These are phyloP conservation scores for Columba janthina DNA, from an alignment of 2,113 vertebrate genomes.

Conservation along the genomic window DNA sequence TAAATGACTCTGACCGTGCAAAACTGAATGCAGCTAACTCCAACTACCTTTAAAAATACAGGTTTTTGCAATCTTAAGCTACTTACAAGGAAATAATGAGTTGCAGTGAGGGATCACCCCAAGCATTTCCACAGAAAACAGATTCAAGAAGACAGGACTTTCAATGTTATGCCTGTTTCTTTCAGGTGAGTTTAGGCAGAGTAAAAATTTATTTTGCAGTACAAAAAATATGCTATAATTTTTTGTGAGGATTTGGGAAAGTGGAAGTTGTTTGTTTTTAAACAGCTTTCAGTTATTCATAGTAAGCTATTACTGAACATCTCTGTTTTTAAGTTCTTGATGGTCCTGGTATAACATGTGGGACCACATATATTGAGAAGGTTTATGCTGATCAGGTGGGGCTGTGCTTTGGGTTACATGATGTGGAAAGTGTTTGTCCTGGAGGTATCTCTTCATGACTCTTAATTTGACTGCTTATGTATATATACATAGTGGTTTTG, in stretches of 20 bases:
- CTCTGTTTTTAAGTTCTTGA: background rate
- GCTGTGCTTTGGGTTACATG: background rate
- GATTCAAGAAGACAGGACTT: background rate
- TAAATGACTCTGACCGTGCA: background rate
- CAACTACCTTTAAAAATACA: background rate
- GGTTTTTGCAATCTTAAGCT: background rate
- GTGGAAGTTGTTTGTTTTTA: background rate
- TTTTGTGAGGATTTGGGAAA: background rate
- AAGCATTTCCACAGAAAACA: background rate
- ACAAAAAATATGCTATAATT: background rate
- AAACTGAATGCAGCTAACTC: background rate
- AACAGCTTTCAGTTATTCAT: background rate
- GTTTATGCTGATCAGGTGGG: background rate
- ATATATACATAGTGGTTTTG: background rate
- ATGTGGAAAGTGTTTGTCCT: background rate
- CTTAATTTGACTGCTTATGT: background rate
- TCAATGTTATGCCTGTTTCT: background rate
- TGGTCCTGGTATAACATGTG: background rate
- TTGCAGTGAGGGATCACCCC: background rate
- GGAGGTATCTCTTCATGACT: background rate
- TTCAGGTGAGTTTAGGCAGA: background rate
- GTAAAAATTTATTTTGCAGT: background rate
- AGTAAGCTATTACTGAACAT: background rate
- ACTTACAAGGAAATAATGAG: background rate
- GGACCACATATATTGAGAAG: background rate